Evolutionary conservation across 2,113 vertebrate genomes (phyloP), one percentile per base, ranked within the genome.

Genomic region (Chamaetylas fuelleborni): DNA sequence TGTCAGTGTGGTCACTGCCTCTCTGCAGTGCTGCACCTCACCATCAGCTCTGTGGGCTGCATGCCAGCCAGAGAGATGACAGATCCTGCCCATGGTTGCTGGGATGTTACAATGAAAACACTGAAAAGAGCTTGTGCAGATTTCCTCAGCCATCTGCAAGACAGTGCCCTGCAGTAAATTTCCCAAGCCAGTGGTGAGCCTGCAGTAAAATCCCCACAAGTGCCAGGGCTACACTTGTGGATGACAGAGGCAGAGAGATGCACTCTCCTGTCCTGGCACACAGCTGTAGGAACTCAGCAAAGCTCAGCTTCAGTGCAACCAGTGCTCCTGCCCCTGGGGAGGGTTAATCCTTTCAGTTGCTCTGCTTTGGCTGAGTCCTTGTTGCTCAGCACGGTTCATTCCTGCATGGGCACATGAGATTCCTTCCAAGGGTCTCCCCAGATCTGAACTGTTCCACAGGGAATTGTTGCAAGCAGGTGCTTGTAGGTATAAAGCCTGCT

Each of bases 21-120:
- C 34, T 42, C 50, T 0, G 0, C 23, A 70, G 71, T 1, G 2
- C 62, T 19, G 38, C 26, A 13, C 29, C 56, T 40, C 11, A 3
- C 45, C 33, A 18, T 20, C 54, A 24, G 61, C 66, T 33, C 83
- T 80, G 43, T 43, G 26, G 61, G 92, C 70, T 19, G 29, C 34
- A 4, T 34, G 83, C 65, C 4, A 4, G 23, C 12, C 45, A 50
- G 60, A 51, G 24, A 57, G 78, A 66, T 14, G 65, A 72, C 6
- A 50, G 53, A 74, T 50, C 56, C 78, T 82, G 80, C 79, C n/a
- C 7, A 26, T 9, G 1, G 18, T 14, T 58, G 22, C 51, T 25
- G 25, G 57, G 85, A 51, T 25, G 2, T 38, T 45, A 62, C 2
- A 53, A 20, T 54, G 34, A 26, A 67, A 42, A 60, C 7, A 15